phyloP scores from a whole-genome alignment of 2,113 vertebrate genomes.

The Tenrec ecaudatus region DNA sequence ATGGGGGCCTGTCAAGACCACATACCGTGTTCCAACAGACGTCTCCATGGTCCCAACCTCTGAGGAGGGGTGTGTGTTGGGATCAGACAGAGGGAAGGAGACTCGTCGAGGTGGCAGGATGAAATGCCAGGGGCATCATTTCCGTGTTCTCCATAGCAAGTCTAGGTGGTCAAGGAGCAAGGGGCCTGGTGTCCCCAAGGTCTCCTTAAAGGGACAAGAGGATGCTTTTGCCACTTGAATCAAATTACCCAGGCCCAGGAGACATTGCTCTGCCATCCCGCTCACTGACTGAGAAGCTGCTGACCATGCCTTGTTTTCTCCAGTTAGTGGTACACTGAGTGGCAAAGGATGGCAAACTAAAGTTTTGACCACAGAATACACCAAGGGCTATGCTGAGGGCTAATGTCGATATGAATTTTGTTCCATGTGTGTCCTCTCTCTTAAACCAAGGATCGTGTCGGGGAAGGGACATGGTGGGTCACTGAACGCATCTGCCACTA shows the following conservation, averaged over 20 bases:
- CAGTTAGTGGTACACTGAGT: background rate
- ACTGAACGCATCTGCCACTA: background rate
- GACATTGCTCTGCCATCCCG: background rate
- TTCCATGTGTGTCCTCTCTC: conserved; percentile 29
- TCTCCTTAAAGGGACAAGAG: background rate
- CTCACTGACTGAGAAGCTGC: background rate
- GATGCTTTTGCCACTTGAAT: background rate
- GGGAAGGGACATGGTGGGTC: background rate
- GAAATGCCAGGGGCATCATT: background rate
- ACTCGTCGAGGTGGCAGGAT: background rate
- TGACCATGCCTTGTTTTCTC: background rate
- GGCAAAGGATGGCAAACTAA: background rate
- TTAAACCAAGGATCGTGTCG: conserved; percentile 12
- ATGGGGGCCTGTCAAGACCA: background rate
- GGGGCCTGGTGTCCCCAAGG: background rate
- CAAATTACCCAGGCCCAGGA: background rate
- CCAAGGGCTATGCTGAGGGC: background rate
- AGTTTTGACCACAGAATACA: conserved; percentile 1
- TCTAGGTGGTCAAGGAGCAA: background rate
- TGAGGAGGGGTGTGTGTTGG: background rate
- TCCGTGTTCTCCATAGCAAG: background rate
- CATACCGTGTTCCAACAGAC: background rate
- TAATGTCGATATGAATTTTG: background rate
- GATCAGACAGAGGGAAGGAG: background rate
- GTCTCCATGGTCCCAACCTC: background rate